These are phyloP conservation scores for Hylaeus anthracinus DNA, from an alignment of 1,140 invertebrate genomes.

Conservation along the genomic window DNA sequence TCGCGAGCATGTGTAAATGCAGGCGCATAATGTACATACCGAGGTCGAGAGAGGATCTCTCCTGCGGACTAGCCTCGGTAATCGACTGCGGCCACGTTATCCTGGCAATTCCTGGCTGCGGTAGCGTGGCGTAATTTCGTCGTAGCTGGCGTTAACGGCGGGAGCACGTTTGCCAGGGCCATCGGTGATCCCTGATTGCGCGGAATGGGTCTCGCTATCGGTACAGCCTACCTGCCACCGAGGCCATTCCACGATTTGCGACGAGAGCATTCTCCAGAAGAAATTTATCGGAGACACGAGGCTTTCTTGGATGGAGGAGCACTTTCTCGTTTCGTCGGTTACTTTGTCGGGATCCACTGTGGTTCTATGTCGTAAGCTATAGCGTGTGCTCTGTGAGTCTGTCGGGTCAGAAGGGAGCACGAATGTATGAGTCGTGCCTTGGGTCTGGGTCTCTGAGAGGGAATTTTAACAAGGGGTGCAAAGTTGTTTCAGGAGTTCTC, in stretches of 20 bases:
- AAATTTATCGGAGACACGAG: no score
- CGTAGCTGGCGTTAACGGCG: constrained; percentile 36
- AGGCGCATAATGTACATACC: constrained; percentile 25
- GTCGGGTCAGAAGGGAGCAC: no score
- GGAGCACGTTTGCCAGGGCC: constrained; percentile 17
- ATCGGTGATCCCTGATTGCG: constrained; percentile 39
- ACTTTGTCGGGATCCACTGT: no score
- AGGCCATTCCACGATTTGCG: constrained; percentile 2
- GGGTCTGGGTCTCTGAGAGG: no score
- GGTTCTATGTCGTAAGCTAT: no score
- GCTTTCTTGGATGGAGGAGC: no score
- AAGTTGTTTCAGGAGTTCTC: no score
- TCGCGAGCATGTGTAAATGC: constrained; percentile 32
- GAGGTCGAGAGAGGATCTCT: constrained; percentile 10
- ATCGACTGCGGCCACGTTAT: constrained; percentile 45
- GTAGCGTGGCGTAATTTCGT: constrained; percentile 43
- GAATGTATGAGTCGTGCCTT: no score
- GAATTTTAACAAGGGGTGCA: no score
- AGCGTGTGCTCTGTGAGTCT: no score
- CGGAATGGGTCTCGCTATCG: constrained; percentile 6
- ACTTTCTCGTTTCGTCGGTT: no score
- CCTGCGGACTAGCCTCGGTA: constrained; percentile 31
- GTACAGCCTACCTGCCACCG: not conserved
- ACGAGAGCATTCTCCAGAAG: not conserved
- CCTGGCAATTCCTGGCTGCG: constrained; percentile 46